Conservation (phyloP, 2,797 vertebrate genomes). For the Carduelis carduelis region DNA sequence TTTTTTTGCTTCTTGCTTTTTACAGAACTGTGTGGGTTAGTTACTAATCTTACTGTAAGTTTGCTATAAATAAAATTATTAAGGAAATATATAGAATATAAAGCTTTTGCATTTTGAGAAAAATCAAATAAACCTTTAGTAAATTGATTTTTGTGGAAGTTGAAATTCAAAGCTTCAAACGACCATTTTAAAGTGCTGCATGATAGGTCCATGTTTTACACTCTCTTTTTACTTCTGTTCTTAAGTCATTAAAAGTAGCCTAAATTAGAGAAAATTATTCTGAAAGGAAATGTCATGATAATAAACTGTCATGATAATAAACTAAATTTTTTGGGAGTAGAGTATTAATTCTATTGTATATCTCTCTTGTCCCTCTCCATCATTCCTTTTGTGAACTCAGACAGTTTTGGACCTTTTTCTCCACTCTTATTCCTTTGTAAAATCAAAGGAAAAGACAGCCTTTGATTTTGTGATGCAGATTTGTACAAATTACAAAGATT, state of each 20-base stretch:
- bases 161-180: not conserved
- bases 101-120: not conserved
- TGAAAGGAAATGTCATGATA: not conserved
- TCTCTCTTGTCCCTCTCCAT: not conserved
- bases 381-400: not conserved
- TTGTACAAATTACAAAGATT: not conserved
- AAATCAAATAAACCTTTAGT: not conserved
- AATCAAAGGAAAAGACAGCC: not conserved
- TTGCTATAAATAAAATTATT: not conserved
- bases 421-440: not conserved
- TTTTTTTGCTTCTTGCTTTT: not conserved
- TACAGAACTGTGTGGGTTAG: not conserved
- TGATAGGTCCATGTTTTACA: not conserved
- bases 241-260: not conserved
- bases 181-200: not conserved
- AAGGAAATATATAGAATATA: not conserved
- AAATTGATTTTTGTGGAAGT: not conserved
- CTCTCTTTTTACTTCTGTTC: not conserved
- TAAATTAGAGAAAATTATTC: not conserved
- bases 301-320: not conserved
- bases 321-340: not conserved
- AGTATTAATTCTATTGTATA: not conserved
- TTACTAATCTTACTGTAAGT: not conserved
- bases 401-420: not conserved
- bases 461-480: conserved; percentile 12